phyloP scores from a whole-genome alignment of 2,113 vertebrate species.

The Atlantisia rogersi region DNA sequence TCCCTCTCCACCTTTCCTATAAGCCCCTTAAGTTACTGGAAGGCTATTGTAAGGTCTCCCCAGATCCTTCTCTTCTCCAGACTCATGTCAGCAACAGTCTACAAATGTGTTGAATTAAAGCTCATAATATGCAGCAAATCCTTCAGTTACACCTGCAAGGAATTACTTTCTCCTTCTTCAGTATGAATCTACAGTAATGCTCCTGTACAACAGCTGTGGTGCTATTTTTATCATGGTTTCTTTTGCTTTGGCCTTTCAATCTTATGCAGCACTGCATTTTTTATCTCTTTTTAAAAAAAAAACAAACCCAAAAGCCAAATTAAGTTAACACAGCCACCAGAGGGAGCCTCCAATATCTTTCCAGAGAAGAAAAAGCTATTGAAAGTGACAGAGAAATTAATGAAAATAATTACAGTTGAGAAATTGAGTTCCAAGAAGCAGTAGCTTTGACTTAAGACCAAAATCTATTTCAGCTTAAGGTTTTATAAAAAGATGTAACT shows the following conservation, averaged over 20 bases:
- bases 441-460: neutral
- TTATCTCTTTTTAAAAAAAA: neutral
- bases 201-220: neutral
- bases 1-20: too few species aligned
- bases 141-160: neutral
- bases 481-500: neutral
- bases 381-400: conserved; percentile 37
- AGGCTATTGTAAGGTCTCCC: too few species aligned
- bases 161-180: neutral
- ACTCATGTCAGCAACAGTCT: neutral
- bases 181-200: neutral
- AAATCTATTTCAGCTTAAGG: neutral
- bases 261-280: neutral
- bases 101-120: neutral
- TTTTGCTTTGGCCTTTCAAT: neutral
- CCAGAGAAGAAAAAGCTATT: neutral
- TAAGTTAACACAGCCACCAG: neutral
- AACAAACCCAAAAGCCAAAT: neutral
- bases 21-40: too few species aligned
- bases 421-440: conserved; percentile 21
- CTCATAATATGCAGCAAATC: neutral
- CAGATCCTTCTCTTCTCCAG: too few species aligned
- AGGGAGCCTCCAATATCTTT: conserved; percentile 7
- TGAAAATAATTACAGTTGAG: conserved; percentile 4
- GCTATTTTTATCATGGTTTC: neutral